Conservation (phyloP, 1,140 invertebrate genomes). For the Drosophila orosa region DNA sequence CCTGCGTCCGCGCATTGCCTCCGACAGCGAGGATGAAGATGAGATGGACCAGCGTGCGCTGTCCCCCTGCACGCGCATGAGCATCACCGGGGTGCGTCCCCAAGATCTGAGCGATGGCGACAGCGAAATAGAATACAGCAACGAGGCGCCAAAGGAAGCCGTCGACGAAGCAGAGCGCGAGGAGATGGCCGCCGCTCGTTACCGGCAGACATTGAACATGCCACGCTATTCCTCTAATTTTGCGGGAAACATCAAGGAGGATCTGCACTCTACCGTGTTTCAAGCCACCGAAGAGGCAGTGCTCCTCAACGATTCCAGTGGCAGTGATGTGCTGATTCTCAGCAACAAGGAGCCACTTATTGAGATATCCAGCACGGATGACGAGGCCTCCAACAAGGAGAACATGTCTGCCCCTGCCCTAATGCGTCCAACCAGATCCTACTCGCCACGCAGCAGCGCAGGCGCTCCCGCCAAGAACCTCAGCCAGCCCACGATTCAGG, state of each 20-base stretch:
- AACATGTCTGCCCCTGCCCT: slow-evolving; percentile 5
- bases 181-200: not conserved
- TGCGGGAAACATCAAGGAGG: slow-evolving; percentile 50
- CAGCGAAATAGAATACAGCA: slow-evolving; percentile 76
- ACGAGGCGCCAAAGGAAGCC: slow-evolving; percentile 19
- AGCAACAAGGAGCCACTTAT: slow-evolving; percentile 66
- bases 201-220: slow-evolving; percentile 2
- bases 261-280: slow-evolving; percentile 70
- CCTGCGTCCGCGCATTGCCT: slow-evolving; percentile 8
- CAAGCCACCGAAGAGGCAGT: not conserved
- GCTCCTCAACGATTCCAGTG: slow-evolving; percentile 39
- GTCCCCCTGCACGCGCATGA: slow-evolving; percentile 78
- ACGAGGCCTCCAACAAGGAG: slow-evolving; percentile 45
- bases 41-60: slow-evolving; percentile 64
- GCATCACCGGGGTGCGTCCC: slow-evolving; percentile 76
- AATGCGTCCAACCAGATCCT: slow-evolving; percentile 7
- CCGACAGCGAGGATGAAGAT: slow-evolving; percentile 69
- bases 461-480: slow-evolving; percentile 43
- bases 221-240: slow-evolving; percentile 73
- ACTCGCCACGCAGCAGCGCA: slow-evolving; percentile 36
- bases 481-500: slow-evolving; percentile 69
- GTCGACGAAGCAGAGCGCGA: slow-evolving; percentile 8
- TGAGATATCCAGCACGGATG: slow-evolving; percentile 68
- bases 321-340: slow-evolving; percentile 70
- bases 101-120: slow-evolving; percentile 63